Conservation (phyloP, 2,113 vertebrate genomes). For the Callipepla squamata region DNA sequence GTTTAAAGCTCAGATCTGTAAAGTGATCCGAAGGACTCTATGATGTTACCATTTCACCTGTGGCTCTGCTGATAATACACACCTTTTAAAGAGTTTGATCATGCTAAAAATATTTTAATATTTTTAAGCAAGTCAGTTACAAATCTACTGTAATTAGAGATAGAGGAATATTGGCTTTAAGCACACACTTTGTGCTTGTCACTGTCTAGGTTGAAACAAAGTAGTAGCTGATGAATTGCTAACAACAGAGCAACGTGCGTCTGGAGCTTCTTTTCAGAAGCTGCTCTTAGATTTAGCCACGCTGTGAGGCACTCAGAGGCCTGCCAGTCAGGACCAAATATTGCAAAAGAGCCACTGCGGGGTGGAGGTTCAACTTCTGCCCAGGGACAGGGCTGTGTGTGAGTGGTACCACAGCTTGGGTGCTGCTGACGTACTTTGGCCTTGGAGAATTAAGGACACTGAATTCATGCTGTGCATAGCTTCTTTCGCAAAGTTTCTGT, state of each 20-base stretch:
- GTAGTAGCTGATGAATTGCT: neutral
- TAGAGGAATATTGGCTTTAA: neutral
- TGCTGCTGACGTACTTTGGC: neutral
- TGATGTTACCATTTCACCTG: neutral
- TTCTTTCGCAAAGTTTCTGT: neutral
- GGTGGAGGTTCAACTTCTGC: neutral
- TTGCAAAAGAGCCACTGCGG: neutral
- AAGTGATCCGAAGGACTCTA: neutral
- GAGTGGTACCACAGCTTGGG: neutral
- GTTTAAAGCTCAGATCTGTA: fast-evolving
- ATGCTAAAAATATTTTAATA: neutral
- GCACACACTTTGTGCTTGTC: fast-evolving
- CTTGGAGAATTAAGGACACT: neutral
- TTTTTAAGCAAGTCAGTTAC: neutral
- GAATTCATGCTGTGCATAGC: neutral
- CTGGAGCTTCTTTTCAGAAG: neutral
- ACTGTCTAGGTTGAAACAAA: neutral
- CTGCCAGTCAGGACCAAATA: neutral
- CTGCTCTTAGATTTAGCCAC: neutral
- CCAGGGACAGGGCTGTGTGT: fast-evolving
- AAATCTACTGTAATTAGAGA: neutral
- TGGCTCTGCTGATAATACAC: neutral
- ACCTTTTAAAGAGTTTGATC: neutral
- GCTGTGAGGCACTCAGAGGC: neutral
- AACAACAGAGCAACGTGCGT: neutral